Evolutionary conservation across 1,140 invertebrate species (phyloP).

Genomic region (Scaptomyza hsui): DNA sequence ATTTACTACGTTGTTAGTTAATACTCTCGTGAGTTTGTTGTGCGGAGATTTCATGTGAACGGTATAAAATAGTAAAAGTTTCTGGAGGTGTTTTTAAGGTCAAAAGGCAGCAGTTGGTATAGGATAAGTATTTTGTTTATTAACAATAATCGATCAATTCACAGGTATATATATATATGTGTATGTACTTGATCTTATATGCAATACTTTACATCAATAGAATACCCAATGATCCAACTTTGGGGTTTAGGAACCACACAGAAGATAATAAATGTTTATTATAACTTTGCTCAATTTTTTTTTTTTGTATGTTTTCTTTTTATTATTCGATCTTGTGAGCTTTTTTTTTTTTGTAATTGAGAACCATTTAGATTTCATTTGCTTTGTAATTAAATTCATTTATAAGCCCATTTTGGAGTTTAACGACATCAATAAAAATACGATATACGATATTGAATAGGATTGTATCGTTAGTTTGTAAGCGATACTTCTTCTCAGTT

Average conservation of each 20-base stretch:
- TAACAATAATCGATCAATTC: slow-evolving; percentile 2
- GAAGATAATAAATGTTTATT: background rate
- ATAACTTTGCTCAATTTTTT: slow-evolving; percentile 1
- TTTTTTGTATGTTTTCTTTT: background rate
- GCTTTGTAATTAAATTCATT: background rate
- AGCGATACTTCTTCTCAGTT: too few species aligned
- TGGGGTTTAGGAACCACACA: background rate
- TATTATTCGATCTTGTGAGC: too few species aligned
- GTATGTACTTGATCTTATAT: background rate
- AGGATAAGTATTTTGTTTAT: slow-evolving; percentile 2
- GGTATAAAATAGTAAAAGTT: background rate
- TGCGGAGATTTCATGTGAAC: background rate
- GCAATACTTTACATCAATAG: background rate
- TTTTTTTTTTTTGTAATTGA: background rate
- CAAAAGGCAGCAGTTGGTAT: background rate
- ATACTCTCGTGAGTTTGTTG: too few species aligned
- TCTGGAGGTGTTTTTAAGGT: slow-evolving; percentile 26
- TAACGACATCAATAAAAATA: too few species aligned
- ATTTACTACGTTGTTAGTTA: slow-evolving; percentile 1
- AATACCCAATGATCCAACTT: background rate
- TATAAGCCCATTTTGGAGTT: too few species aligned
- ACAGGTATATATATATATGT: slow-evolving; percentile 6
- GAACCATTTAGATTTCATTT: background rate
- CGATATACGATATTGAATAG: too few species aligned
- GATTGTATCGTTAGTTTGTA: too few species aligned